Evolutionary conservation across 1,140 invertebrate genomes (phyloP).

Genomic region (Plutomurus gul): DNA sequence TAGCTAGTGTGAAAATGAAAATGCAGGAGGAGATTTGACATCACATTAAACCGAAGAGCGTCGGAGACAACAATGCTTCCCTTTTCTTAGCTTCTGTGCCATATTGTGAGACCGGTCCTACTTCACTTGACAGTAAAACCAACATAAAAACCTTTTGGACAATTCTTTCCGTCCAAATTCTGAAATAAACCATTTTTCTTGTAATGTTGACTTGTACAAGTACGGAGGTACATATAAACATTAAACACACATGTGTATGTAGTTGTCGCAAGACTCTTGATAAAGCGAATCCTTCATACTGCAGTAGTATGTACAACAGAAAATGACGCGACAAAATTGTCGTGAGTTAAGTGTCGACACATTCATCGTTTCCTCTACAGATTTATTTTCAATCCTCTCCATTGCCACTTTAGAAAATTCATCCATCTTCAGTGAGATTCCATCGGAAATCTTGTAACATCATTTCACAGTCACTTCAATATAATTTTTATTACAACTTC

Average conservation of each 20-base stretch:
- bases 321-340: background rate
- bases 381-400: background rate
- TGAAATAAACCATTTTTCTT: conserved; percentile 10
- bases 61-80: conserved; percentile 11
- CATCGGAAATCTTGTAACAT: too few relatives aligned
- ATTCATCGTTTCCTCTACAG: background rate
- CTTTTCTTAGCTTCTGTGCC: background rate
- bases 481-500: background rate
- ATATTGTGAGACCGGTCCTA: background rate
- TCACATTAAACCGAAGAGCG: background rate
- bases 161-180: background rate
- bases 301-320: background rate
- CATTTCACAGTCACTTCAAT: conserved; percentile 1
- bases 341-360: background rate
- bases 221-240: background rate
- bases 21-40: too few relatives aligned
- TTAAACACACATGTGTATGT: background rate
- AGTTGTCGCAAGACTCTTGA: background rate
- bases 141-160: conserved; percentile 9
- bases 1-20: too few relatives aligned
- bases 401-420: background rate
- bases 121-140: conserved; percentile 20
- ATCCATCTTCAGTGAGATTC: too few relatives aligned
- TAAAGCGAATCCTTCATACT: background rate
- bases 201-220: too few relatives aligned